Evolutionary conservation across 2,113 vertebrate genomes (phyloP), one percentile per base, ranked within the genome.

Genomic region (Odocoileus virginianus): DNA sequence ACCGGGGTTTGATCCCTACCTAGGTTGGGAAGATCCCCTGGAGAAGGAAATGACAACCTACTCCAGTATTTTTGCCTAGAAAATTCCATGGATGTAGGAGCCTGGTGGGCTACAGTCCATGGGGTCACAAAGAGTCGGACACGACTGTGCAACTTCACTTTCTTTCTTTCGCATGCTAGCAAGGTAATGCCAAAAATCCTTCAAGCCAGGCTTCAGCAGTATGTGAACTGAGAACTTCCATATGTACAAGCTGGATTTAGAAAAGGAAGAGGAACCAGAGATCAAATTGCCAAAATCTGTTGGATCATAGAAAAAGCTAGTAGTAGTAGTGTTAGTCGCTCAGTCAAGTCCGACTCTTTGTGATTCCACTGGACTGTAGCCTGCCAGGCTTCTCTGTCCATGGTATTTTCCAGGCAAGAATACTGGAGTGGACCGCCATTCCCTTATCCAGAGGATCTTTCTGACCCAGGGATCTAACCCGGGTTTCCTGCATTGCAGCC

Each of bases 341-440:
- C 23, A 76, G 36, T 76, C 12, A 0, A 43, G 71, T 76, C 21
- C 0, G 1, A 27, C 23, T 43, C 40, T 76, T 76, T 76, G 36
- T 27, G 23, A 76, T 76, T 23, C 6, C 23, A 25, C 0, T 50
- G 6, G 12, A 43, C 71, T 76, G 23, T 27, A 25, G 21, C 71
- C 25, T 76, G 12, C 36, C 23, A 76, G 36, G 12, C 12, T 76
- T 6, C 11, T 43, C 71, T 76, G 71, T 76, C 21, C 12, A 43
- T 3, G 40, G 23, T 2, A 43, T 43, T 76, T 12, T 76, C 5
- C 36, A 43, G 23, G 40, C 36, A 76, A 43, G 23, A 43, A 76
- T 25, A 43, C 23, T 76, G 36, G 36, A 76, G 71, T 14, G 23
- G 71, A 76, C 40, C 43, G 36, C 7, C 64, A 71, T 36, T 71